Conservation (phyloP, 1,140 invertebrate genomes). For the Microplitis mediator region DNA sequence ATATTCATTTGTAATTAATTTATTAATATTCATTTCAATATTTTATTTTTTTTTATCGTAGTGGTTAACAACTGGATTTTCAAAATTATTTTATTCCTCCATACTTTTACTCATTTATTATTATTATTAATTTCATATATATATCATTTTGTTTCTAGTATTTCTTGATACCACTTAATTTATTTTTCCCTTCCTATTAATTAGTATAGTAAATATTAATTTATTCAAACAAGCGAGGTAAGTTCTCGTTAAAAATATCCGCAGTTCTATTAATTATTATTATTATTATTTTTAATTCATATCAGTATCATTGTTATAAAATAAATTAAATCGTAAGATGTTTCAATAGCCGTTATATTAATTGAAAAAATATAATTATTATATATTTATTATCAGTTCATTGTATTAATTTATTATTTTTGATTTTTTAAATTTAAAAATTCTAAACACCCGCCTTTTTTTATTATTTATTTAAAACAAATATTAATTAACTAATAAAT, state of each 20-base stretch:
- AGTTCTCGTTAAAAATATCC: slow-evolving; percentile 1
- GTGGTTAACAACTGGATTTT: slow-evolving; percentile 45
- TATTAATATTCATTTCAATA: slow-evolving; percentile 35
- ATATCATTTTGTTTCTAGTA: not conserved
- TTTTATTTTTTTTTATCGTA: slow-evolving; percentile 41
- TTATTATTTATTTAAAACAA: no score
- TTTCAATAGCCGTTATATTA: slow-evolving; percentile 2
- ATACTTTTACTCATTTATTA: not conserved
- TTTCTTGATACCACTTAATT: slow-evolving; percentile 9
- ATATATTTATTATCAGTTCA: no score
- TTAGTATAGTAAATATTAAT: slow-evolving; percentile 32
- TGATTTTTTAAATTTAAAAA: slow-evolving; percentile 52
- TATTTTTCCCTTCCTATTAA: slow-evolving; percentile 14
- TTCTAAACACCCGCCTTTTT: slow-evolving; percentile 32
- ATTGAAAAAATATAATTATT: not conserved
- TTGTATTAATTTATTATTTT: slow-evolving; percentile 31
- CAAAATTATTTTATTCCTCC: slow-evolving; percentile 38
- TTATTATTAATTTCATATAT: no score
- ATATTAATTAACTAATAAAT: not conserved
- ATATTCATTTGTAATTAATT: slow-evolving; percentile 39
- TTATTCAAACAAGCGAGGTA: not conserved
- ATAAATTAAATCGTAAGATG: no score
- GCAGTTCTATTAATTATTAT: slow-evolving; percentile 21
- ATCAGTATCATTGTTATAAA: slow-evolving; percentile 35
- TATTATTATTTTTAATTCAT: slow-evolving; percentile 16